Base-by-base conservation (phyloP, 2,113 vertebrate genomes). In the Garra rufa region DNA sequence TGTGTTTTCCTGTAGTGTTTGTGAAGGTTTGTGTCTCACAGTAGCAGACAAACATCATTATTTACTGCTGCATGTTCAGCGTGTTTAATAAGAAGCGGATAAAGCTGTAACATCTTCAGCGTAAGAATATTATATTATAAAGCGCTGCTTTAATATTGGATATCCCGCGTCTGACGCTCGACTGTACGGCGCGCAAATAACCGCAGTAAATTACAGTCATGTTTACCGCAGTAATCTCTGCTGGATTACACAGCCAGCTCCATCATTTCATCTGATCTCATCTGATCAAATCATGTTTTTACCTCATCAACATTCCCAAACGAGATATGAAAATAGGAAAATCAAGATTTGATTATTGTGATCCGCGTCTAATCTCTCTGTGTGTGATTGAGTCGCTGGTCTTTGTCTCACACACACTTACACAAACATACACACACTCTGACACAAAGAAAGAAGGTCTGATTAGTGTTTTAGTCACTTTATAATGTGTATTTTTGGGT, bases 341-440 rank as follows among this genome's bases (percentile, higher is more conserved):
- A 76, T 26, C 28, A 46, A 85, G 81, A 85, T 85, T 71, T 80
- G 76, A 85, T 87, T 85, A 85, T 80, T 78, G 38, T 79, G 73
- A 81, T 79, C 80, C 24, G 28, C 24, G 28, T 79, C 73, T 84
- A 84, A 87, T 87, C 85, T 76, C 65, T 30, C 52, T 46, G 10
- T 48, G 13, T 21, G 65, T 41, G 65, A 69, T 69, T 69, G 65
- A n/a, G n/a, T 43, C 69, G 6, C 76, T 28, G 71, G 63, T 19
- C 61, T 9, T 3, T 17, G 9, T 50, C 48, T 17, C 14, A 0
- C 48, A 2, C 48, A 2, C 48, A 17, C 48, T n/a, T n/a, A 19
- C 48, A 6, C 48, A 50, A 4, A 50, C 46, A 48, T 13, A 15
- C 34, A 34, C 34, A 34, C 34, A 34, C 34, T 4, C 34, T 34